phyloP scores from a whole-genome alignment of 2,888 invertebrate genomes.

The Synanthedon tipuliformis region DNA sequence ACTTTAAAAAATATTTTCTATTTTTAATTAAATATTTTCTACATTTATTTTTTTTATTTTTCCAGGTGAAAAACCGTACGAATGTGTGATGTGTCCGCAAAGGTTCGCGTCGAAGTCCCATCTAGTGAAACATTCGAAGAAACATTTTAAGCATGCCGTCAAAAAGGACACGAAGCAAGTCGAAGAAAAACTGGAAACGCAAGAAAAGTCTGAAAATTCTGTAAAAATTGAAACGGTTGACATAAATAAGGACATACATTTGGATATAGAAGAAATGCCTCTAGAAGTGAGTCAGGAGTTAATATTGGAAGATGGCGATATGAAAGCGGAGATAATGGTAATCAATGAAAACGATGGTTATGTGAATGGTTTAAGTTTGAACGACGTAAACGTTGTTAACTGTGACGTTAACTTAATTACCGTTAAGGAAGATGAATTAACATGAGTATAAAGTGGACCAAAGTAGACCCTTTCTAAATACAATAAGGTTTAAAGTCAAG shows the following conservation, averaged over 20 bases:
- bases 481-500: too few relatives aligned
- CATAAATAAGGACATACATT: constrained; percentile 4
- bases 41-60: constrained; percentile 3
- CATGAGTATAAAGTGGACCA: constrained; percentile 42
- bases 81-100: constrained; percentile 37
- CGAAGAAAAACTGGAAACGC: neutral
- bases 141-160: neutral
- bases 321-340: constrained; percentile 33
- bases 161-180: neutral
- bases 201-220: neutral
- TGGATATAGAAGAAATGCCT: constrained; percentile 19
- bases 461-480: constrained; percentile 10
- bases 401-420: constrained; percentile 35
- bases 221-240: neutral
- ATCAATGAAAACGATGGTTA: constrained; percentile 18
- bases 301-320: constrained; percentile 29
- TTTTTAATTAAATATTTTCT: constrained; percentile 4
- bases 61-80: constrained; percentile 54
- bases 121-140: constrained; percentile 29
- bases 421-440: constrained; percentile 31
- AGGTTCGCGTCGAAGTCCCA: constrained; percentile 43
- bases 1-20: too few relatives aligned
- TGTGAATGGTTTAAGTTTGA: constrained; percentile 18
- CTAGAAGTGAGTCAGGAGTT: constrained; percentile 34
- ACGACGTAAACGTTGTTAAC: constrained; percentile 18